These are phyloP conservation scores for Mesocentrotus franciscanus DNA, from an alignment of 53 echinoderm and acorn worm genomes.

Conservation along the genomic window DNA sequence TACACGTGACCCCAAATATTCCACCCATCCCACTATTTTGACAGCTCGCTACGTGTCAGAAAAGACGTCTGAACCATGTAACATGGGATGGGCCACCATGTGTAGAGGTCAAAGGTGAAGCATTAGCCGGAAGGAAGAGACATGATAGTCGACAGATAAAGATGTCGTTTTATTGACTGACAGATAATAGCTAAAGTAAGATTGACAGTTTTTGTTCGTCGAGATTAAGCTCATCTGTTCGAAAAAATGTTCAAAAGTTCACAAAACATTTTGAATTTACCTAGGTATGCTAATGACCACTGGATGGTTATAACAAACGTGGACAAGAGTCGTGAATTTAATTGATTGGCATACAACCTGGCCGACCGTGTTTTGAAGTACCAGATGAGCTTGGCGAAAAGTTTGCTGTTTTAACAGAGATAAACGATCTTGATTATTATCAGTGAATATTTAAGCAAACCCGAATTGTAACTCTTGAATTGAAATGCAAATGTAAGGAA, in stretches of 20 bases:
- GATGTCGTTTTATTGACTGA: conserved; percentile 32
- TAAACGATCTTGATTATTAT: no score
- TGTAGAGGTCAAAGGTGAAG: conserved; percentile 32
- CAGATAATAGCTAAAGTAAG: conserved; percentile 18
- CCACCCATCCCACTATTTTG: neutral
- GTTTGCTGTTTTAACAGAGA: neutral
- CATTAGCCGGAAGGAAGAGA: conserved; percentile 48
- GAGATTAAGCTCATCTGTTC: neutral
- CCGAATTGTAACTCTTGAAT: neutral
- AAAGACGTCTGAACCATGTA: neutral
- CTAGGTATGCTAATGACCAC: neutral
- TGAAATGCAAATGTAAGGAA: no score
- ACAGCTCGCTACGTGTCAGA: neutral
- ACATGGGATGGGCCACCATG: conserved; percentile 33
- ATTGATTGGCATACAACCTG: neutral
- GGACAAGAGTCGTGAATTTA: neutral
- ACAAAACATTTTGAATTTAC: no score
- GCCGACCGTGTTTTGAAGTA: neutral
- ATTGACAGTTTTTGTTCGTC: neutral
- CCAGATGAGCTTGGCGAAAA: neutral
- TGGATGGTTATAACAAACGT: neutral
- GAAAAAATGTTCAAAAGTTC: neutral
- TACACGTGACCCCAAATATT: neutral
- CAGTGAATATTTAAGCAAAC: neutral
- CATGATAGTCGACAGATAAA: conserved; percentile 41